Conservation (phyloP, 2,113 vertebrate species). For the Azemiops feae region DNA sequence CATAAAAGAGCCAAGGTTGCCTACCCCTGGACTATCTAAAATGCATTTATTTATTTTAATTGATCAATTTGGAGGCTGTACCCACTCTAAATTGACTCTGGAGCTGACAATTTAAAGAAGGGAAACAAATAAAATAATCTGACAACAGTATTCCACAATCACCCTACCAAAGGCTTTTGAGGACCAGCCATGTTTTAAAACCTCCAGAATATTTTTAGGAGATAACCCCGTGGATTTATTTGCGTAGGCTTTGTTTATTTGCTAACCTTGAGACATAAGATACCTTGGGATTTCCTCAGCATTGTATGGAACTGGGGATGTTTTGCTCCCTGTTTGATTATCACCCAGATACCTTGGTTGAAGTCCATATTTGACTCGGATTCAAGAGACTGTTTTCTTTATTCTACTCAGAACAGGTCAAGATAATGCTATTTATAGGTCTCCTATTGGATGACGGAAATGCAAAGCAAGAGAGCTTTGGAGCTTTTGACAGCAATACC, state of each 20-base stretch:
- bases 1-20: no score
- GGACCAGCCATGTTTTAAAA: neutral
- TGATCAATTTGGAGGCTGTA: neutral
- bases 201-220: neutral
- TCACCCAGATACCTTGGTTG: neutral
- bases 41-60: neutral
- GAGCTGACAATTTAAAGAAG: neutral
- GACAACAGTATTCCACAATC: neutral
- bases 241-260: neutral
- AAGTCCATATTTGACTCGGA: neutral
- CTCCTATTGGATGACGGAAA: constrained; percentile 1
- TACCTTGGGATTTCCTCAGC: neutral
- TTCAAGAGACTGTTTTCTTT: neutral
- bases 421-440: constrained; percentile 27
- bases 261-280: neutral
- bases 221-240: neutral
- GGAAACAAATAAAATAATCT: neutral
- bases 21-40: no score
- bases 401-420: neutral
- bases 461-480: constrained; percentile 24
- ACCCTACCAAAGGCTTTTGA: neutral
- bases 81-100: neutral
- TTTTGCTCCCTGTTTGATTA: neutral
- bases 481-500: constrained; percentile 22
- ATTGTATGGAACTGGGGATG: neutral